Evolutionary conservation across 2,113 vertebrate species (phyloP).

Genomic region (Dicerorhinus sumatrensis): DNA sequence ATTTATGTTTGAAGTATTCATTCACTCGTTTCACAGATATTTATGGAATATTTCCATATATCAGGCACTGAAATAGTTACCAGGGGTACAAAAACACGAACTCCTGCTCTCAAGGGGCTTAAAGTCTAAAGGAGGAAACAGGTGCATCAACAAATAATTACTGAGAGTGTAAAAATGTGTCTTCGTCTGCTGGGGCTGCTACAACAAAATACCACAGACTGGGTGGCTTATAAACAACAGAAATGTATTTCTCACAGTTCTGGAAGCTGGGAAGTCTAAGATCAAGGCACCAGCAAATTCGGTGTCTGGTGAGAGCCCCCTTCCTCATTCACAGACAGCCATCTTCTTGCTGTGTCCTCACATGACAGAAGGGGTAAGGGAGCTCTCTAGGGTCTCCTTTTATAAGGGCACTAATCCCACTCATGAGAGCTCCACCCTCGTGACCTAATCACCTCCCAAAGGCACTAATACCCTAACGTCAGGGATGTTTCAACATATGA

Average conservation of each 20-base stretch:
- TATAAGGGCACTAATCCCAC: not conserved
- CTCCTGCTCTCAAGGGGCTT: not conserved
- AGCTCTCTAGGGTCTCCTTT: not conserved
- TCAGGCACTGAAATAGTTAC: constrained; percentile 35
- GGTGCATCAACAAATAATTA: not conserved
- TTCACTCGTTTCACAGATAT: not conserved
- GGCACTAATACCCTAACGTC: not conserved
- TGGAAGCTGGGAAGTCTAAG: not conserved
- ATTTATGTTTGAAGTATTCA: not conserved
- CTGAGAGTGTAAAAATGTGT: not conserved
- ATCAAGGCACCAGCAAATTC: not conserved
- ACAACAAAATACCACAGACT: not conserved
- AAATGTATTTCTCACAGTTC: not conserved
- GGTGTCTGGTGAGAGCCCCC: not conserved
- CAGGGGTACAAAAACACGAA: not conserved
- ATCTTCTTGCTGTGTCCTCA: not conserved
- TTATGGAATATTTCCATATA: not conserved
- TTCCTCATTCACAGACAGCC: not conserved
- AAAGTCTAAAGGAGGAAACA: not conserved
- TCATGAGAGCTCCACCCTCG: not conserved
- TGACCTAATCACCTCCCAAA: not conserved
- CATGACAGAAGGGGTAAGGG: not conserved
- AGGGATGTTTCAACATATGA: not conserved
- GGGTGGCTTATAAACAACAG: not conserved
- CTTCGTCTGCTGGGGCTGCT: not conserved